These are phyloP conservation scores for Hyalella azteca DNA, from an alignment of 2,888 invertebrate genomes.

Conservation along the genomic window DNA sequence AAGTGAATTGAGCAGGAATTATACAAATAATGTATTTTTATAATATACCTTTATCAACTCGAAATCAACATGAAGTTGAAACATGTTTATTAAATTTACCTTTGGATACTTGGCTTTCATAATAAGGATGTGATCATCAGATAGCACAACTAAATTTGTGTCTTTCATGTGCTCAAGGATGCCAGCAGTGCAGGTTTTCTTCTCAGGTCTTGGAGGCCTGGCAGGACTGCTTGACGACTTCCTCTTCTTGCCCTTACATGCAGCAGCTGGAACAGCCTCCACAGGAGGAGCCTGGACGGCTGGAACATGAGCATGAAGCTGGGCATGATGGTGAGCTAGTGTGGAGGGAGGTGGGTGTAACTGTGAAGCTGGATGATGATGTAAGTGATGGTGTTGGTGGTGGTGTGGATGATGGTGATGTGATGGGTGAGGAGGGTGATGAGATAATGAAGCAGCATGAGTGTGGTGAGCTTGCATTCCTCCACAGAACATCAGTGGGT, in stretches of 20 bases:
- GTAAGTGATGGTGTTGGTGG: slow-evolving; percentile 3
- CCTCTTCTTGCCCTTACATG: slow-evolving; percentile 17
- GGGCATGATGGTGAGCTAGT: background rate
- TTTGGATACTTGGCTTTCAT: slow-evolving; percentile 28
- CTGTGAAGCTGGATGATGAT: background rate
- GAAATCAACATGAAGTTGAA: background rate
- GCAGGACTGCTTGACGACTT: background rate
- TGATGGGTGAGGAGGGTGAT: slow-evolving; percentile 3
- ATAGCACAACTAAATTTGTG: background rate
- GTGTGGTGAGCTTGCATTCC: slow-evolving; percentile 16
- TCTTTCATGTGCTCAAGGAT: slow-evolving; percentile 17
- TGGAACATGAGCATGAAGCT: background rate
- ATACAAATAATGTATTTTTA: too few relatives aligned
- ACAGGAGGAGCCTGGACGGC: background rate
- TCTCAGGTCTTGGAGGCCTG: background rate
- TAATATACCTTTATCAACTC: too few relatives aligned
- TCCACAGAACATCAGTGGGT: slow-evolving; percentile 16
- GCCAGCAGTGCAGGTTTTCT: background rate
- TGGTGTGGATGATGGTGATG: slow-evolving; percentile 19
- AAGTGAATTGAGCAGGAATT: too few relatives aligned
- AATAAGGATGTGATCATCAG: background rate
- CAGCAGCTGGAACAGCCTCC: background rate
- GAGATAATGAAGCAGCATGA: background rate
- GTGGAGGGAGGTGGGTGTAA: background rate
- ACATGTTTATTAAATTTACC: background rate